These are phyloP conservation scores for Pygathrix nemaeus DNA, from an alignment of 2,113 vertebrate species.

Conservation along the genomic window DNA sequence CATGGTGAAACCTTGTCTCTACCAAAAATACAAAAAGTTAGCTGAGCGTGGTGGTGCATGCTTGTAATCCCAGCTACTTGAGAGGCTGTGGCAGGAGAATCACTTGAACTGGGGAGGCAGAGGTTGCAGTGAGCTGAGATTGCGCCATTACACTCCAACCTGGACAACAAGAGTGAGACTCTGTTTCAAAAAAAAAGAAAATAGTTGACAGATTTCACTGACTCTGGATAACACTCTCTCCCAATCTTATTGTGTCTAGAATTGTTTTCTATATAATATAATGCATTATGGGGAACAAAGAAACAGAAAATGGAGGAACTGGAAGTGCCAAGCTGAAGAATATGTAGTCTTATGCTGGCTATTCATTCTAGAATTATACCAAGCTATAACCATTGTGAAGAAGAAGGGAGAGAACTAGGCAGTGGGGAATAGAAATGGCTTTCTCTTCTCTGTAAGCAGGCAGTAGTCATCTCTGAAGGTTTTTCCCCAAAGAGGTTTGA, in stretches of 20 bases:
- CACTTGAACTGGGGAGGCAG: too few relatives aligned
- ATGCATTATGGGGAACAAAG: background rate
- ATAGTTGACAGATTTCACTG: background rate
- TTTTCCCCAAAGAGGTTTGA: slow-evolving; percentile 53
- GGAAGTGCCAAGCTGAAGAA: background rate
- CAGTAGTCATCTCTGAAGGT: background rate
- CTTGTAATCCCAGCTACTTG: too few relatives aligned
- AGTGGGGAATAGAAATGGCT: slow-evolving; percentile 61
- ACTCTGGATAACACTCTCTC: background rate
- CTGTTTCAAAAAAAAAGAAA: background rate
- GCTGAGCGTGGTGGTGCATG: too few relatives aligned
- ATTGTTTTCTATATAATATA: background rate
- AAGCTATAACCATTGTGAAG: slow-evolving; percentile 41
- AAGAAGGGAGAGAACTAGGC: slow-evolving; percentile 49
- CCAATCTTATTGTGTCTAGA: background rate
- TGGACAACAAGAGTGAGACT: too few relatives aligned
- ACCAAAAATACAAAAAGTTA: too few relatives aligned
- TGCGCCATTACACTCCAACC: too few relatives aligned
- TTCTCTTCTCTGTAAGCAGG: slow-evolving; percentile 51
- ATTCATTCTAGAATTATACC: slow-evolving; percentile 33
- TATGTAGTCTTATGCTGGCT: slow-evolving; percentile 35
- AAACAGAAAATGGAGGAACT: slow-evolving; percentile 60
- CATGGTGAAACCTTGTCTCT: too few relatives aligned
- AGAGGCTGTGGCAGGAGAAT: too few relatives aligned
- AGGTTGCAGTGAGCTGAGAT: too few relatives aligned